phyloP scores from a whole-genome alignment of 2,797 vertebrate species.

The Poeciliopsis paucimaculata region DNA sequence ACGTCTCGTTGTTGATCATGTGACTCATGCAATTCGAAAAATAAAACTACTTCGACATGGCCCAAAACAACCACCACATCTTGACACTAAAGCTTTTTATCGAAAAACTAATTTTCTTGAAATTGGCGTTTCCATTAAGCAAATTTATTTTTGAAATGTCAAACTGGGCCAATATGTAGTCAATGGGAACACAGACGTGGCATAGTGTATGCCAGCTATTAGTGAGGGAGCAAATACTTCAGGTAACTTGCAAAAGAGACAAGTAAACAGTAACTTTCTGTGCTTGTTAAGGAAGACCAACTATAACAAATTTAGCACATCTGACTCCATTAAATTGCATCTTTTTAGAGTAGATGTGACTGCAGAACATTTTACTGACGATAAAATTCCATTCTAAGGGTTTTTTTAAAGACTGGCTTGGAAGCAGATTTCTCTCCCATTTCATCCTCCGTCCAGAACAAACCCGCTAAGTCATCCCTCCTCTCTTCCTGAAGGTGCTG shows the following conservation, averaged over 20 bases:
- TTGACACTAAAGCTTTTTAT: no score
- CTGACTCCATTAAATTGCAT: not conserved
- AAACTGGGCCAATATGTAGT: no score
- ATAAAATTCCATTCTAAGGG: not conserved
- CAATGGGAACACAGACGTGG: not conserved
- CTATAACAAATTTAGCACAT: not conserved
- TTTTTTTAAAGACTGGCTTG: not conserved
- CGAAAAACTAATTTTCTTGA: no score
- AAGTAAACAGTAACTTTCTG: not conserved
- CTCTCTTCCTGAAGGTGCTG: not conserved
- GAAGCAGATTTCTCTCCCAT: not conserved
- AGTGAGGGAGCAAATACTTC: not conserved
- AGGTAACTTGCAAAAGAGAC: not conserved
- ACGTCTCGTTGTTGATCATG: no score
- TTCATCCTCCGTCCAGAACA: not conserved
- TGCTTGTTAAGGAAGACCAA: not conserved
- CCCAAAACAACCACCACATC: no score
- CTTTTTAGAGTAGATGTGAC: not conserved
- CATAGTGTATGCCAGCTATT: not conserved
- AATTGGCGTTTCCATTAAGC: no score
- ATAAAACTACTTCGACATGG: no score
- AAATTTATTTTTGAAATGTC: no score
- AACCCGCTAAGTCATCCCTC: not conserved
- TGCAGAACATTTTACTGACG: not conserved
- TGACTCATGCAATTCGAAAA: no score